A percentile compares a stretch with the other conserved stretches of the same genome.
Conservation (phyloP, 2,888 invertebrate species). For the Notodonta ziczac region DNA sequence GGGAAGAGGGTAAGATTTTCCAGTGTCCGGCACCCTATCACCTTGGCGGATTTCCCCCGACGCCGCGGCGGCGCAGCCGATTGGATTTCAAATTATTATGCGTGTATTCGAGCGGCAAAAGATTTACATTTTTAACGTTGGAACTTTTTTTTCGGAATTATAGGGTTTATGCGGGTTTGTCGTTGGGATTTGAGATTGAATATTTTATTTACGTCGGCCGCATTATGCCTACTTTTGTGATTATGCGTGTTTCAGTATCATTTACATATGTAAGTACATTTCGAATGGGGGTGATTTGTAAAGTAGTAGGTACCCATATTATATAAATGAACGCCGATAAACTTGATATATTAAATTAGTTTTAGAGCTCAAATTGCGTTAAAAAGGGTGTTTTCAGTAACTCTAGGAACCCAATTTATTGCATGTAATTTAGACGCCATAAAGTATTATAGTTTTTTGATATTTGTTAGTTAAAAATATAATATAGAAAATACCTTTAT, state of each 20-base stretch:
- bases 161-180: conserved; percentile 43
- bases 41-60: conserved; percentile 77
- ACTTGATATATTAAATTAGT: conserved; percentile 10
- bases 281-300: conserved; percentile 27
- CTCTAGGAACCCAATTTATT: too few species aligned
- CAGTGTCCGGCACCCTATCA: conserved; percentile 78
- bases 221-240: conserved; percentile 36
- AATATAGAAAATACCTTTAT: too few species aligned
- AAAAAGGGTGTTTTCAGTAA: too few species aligned
- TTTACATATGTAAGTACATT: conserved; percentile 32
- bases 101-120: conserved; percentile 66
- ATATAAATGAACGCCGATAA: conserved; percentile 22
- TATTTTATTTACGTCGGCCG: conserved; percentile 43
- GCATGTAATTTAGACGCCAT: too few species aligned
- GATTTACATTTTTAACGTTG: conserved; percentile 57
- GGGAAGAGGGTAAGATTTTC: conserved; percentile 76
- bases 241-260: conserved; percentile 38
- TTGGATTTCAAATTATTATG: conserved; percentile 80
- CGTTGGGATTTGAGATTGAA: conserved; percentile 46
- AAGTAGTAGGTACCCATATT: conserved; percentile 7
- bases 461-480: too few species aligned
- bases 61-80: conserved; percentile 61
- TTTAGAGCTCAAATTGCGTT: too few species aligned
- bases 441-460: too few species aligned
- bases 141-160: conserved; percentile 42